These are phyloP conservation scores for Seriola dumerili DNA, from an alignment of 2,113 vertebrate species.

Conservation along the genomic window DNA sequence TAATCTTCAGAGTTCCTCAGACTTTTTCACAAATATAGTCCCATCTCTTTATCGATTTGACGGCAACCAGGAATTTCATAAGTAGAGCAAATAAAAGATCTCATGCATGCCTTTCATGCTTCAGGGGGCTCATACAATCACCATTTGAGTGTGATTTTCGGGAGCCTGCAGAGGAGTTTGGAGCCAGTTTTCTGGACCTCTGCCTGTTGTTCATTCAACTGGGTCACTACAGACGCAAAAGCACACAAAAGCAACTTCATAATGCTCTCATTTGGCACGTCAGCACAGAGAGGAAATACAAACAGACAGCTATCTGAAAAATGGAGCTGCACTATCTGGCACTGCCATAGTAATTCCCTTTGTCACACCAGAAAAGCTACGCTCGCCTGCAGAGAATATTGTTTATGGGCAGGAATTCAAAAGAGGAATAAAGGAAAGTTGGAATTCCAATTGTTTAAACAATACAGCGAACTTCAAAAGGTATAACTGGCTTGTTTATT, in stretches of 20 bases:
- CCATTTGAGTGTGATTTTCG: conserved; percentile 49
- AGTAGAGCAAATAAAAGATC: conserved; percentile 65
- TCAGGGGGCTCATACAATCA: conserved; percentile 55
- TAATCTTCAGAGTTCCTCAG: conserved; percentile 27
- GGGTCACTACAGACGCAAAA: conserved; percentile 71
- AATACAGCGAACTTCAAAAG: conserved; percentile 1
- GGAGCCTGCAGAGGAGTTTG: conserved; percentile 55
- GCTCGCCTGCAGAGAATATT: conserved; percentile 50
- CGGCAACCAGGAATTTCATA: conserved; percentile 55
- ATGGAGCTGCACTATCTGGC: conserved; percentile 57
- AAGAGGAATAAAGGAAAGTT: conserved; percentile 46
- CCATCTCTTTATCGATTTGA: conserved; percentile 57
- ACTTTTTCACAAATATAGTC: conserved; percentile 21
- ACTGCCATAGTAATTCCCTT: conserved; percentile 61
- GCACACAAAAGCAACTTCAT: conserved; percentile 72
- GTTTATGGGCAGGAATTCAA: conserved; percentile 56
- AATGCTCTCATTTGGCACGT: conserved; percentile 76
- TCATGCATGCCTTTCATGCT: conserved; percentile 61
- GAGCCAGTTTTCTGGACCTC: conserved; percentile 69
- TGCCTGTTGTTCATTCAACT: conserved; percentile 76
- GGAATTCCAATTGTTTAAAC: conserved; percentile 33
- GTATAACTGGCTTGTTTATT: conserved; percentile 38
- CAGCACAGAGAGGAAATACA: conserved; percentile 64
- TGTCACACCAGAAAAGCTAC: conserved; percentile 52
- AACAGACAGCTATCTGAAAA: conserved; percentile 74